Conservation (phyloP, 2,113 vertebrate species). For the Etheostoma spectabile region DNA sequence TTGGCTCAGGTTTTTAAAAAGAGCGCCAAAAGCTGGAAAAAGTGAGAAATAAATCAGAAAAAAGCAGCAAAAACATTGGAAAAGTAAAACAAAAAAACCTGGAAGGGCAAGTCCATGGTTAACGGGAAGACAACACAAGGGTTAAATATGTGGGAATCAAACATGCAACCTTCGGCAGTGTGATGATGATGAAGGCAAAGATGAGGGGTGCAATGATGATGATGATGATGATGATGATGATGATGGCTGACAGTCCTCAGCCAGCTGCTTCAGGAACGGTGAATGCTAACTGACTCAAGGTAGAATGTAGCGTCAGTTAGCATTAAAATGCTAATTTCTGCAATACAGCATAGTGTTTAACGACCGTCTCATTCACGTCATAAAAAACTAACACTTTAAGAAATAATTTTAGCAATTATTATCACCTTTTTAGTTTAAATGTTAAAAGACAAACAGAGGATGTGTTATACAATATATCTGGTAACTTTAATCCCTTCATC, state of each 20-base stretch:
- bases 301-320: not conserved
- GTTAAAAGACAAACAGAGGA: not conserved
- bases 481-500: slow-evolving; percentile 17
- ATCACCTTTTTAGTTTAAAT: not conserved
- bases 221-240: slow-evolving; percentile 10
- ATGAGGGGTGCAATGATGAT: not conserved
- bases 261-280: not conserved
- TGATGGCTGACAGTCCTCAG: not conserved
- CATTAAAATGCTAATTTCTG: not conserved
- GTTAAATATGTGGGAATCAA: not conserved
- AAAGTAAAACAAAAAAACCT: too few relatives aligned
- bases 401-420: not conserved
- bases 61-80: too few relatives aligned
- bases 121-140: too few relatives aligned
- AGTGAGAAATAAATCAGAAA: too few relatives aligned
- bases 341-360: too few relatives aligned
- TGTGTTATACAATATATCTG: slow-evolving; percentile 10
- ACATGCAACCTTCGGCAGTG: not conserved
- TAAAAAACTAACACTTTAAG: not conserved
- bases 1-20: too few relatives aligned
- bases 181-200: not conserved
- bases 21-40: too few relatives aligned
- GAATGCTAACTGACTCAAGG: not conserved
- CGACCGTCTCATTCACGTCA: not conserved
- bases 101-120: too few relatives aligned